Base-by-base conservation (phyloP, 2,113 vertebrate genomes). In the Garra rufa region DNA sequence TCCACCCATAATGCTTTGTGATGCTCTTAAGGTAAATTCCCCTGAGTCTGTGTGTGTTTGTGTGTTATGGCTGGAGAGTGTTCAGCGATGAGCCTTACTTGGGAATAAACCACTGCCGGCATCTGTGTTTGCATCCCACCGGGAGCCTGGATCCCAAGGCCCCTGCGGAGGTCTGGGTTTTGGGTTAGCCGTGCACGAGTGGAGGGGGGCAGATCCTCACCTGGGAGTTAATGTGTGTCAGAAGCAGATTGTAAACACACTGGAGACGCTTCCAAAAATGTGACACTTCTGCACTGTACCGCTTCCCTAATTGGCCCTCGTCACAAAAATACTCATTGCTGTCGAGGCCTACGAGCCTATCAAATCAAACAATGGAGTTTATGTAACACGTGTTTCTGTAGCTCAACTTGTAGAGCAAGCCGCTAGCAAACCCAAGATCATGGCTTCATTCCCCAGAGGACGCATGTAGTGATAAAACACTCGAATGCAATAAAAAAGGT, bases 91-190 rank as follows among this genome's bases (percentile, higher is more conserved):
- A 70, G 50, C 6, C 17, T 77, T 83, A 77, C 44, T 30, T 69
- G 43, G 87, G 50, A 28, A 82, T 83, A 34, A 34, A 24, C 17
- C 76, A 70, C 48, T 44, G 34, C 76, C 13, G 84, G 81, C 57
- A 78, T 87, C 76, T 88, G 74, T 70, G 87, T 63, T 81, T 48
- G 41, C 3, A 4, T 82, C 76, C 76, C 75, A 26, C 8, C 14
- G 84, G 85, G 80, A 75, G 14, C 41, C n/a, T 76, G 79, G 48
- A 65, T 46, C 73, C 74, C 75, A 76, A 50, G 70, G 78, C 61
- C 76, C 52, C 70, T 34, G 52, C 28, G 74, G 83, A 76, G 61
- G 76, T 71, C 59, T 73, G 69, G 83, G 69, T 61, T 67, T 43
- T 81, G 73, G 26, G 75, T 81, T 83, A 71, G 81, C 52, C 24